phyloP scores from a whole-genome alignment of 2,888 invertebrate species.

The Clunio marinus region DNA sequence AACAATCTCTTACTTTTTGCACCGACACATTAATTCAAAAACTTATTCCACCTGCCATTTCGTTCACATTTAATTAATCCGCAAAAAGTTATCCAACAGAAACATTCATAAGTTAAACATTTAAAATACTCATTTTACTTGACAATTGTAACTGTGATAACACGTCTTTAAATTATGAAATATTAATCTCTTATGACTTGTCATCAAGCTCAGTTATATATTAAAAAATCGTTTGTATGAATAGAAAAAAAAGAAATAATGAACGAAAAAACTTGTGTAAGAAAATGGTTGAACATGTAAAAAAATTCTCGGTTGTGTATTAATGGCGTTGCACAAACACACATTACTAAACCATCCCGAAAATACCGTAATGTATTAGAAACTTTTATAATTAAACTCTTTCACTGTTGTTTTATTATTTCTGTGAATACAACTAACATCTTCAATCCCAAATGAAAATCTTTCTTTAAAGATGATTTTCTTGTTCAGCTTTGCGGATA shows the following conservation, averaged over 20 bases:
- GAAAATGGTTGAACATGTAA: constrained; percentile 34
- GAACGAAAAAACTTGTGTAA: constrained; percentile 29
- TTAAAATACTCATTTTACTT: too few relatives aligned
- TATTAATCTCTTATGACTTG: not conserved
- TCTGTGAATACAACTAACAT: too few relatives aligned
- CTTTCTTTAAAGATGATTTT: too few relatives aligned
- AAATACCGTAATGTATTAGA: constrained; percentile 10
- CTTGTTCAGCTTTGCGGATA: too few relatives aligned
- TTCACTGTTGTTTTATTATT: not conserved
- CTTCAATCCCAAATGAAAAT: too few relatives aligned
- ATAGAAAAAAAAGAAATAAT: constrained; percentile 17
- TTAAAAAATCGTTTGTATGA: not conserved
- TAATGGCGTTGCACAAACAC: constrained; percentile 10
- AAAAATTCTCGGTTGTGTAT: not conserved
- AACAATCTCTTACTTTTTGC: too few relatives aligned
- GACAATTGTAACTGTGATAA: too few relatives aligned
- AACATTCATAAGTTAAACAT: not conserved
- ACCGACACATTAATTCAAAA: not conserved
- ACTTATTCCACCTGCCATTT: not conserved
- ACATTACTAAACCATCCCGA: constrained; percentile 1
- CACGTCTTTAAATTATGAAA: not conserved
- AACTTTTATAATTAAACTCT: constrained; percentile 10
- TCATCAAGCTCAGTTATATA: not conserved
- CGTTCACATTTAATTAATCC: not conserved
- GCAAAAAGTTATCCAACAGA: not conserved